Conservation (phyloP, 2,888 invertebrate species). For the Tuberolachnus salignus region DNA sequence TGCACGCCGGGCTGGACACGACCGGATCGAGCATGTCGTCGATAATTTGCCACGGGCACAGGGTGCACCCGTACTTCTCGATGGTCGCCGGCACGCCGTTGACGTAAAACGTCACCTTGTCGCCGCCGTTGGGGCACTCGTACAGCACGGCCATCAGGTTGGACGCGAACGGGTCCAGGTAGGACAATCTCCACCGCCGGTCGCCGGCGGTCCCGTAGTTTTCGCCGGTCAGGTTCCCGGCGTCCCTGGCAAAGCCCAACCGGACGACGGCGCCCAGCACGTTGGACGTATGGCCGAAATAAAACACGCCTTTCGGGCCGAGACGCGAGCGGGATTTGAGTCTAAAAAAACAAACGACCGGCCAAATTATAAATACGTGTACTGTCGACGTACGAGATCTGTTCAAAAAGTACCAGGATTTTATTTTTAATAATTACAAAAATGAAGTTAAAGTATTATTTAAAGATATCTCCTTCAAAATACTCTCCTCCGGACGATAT, state of each 20-base stretch:
- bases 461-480: too few species aligned
- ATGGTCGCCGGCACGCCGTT: not conserved
- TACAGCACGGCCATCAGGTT: constrained; percentile 79
- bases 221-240: constrained; percentile 65
- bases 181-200: constrained; percentile 74
- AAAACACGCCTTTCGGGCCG: constrained; percentile 70
- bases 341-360: not conserved
- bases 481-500: too few species aligned
- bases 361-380: too few species aligned
- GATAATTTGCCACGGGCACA: constrained; percentile 18
- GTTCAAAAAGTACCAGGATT: too few species aligned
- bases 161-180: constrained; percentile 73
- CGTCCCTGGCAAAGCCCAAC: constrained; percentile 71
- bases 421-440: too few species aligned
- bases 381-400: too few species aligned
- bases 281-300: constrained; percentile 72
- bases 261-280: constrained; percentile 64
- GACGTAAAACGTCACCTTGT: constrained; percentile 3
- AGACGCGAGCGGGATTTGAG: not conserved
- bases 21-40: constrained; percentile 10
- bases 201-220: constrained; percentile 69
- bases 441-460: too few species aligned
- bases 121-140: constrained; percentile 64
- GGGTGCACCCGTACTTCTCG: not conserved
- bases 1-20: not conserved